Evolutionary conservation across 2,888 invertebrate species (phyloP).

Genomic region (Lepidochrysops patricia): DNA sequence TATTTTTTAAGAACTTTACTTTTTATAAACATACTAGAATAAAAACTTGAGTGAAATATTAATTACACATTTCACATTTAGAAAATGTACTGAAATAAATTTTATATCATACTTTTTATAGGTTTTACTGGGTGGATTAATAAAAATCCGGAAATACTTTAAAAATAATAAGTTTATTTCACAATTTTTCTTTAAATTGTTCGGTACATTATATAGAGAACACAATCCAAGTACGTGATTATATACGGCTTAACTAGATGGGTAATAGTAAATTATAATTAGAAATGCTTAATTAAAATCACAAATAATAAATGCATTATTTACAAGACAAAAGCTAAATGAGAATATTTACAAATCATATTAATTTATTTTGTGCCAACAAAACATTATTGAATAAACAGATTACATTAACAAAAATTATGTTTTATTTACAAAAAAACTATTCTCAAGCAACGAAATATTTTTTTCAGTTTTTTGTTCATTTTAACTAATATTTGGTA

Average conservation of each 20-base stretch:
- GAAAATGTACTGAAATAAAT: background rate
- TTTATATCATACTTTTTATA: background rate
- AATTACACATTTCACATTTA: too few relatives aligned
- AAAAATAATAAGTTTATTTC: constrained; percentile 62
- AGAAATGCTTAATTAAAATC: constrained; percentile 48
- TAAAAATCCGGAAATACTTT: constrained; percentile 32
- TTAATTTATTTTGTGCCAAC: constrained; percentile 27
- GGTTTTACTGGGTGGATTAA: constrained; percentile 14
- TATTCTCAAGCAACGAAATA: constrained; percentile 23
- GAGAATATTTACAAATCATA: constrained; percentile 8
- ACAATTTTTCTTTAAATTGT: constrained; percentile 42
- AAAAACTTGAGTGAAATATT: too few relatives aligned
- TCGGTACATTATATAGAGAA: constrained; percentile 44
- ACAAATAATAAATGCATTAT: constrained; percentile 70
- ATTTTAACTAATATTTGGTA: constrained; percentile 68
- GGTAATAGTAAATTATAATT: constrained; percentile 36
- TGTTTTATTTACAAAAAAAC: constrained; percentile 20
- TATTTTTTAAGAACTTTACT: too few relatives aligned
- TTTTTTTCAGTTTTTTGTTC: constrained; percentile 20
- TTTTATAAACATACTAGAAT: too few relatives aligned
- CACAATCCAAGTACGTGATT: constrained; percentile 59
- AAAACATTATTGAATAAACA: constrained; percentile 41
- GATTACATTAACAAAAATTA: constrained; percentile 39
- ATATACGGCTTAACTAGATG: constrained; percentile 48
- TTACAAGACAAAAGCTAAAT: constrained; percentile 43